Conservation (phyloP, 2,797 vertebrate species). For the Anabacerthia variegaticeps region DNA sequence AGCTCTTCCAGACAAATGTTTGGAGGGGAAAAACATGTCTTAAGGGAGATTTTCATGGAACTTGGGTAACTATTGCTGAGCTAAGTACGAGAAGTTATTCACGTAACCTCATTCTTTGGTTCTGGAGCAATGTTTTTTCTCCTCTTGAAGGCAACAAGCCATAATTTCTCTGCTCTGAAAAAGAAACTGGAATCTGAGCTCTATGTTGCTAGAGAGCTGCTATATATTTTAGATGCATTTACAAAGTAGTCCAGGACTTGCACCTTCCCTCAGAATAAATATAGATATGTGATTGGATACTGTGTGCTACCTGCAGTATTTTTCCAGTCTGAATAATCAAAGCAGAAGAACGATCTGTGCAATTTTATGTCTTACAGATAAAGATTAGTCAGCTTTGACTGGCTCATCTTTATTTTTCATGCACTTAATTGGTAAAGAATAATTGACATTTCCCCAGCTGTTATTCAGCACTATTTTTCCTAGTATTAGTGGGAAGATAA, state of each 20-base stretch:
- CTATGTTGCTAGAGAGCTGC: not conserved
- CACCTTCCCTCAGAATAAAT: not conserved
- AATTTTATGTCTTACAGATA: not conserved
- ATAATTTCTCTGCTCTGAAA: not conserved
- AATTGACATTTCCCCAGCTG: not conserved
- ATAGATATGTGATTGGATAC: not conserved
- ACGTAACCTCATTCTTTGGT: not conserved
- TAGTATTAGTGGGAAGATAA: not conserved
- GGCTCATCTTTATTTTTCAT: constrained; percentile 1
- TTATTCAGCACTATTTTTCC: not conserved
- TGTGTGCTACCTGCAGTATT: not conserved
- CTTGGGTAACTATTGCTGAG: not conserved
- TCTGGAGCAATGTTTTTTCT: not conserved
- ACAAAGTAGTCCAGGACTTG: not conserved
- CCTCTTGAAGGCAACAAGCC: not conserved
- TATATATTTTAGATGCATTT: not conserved
- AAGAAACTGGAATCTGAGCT: not conserved
- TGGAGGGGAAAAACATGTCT: not conserved
- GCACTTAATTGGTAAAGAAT: constrained; percentile 6
- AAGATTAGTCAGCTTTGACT: not conserved
- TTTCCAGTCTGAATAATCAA: not conserved
- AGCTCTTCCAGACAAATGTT: constrained; percentile 2
- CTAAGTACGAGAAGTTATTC: not conserved
- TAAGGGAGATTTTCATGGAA: not conserved
- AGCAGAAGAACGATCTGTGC: not conserved